Base-by-base conservation (phyloP, 1,140 invertebrate genomes). In the Diabrotica virgifera region DNA sequence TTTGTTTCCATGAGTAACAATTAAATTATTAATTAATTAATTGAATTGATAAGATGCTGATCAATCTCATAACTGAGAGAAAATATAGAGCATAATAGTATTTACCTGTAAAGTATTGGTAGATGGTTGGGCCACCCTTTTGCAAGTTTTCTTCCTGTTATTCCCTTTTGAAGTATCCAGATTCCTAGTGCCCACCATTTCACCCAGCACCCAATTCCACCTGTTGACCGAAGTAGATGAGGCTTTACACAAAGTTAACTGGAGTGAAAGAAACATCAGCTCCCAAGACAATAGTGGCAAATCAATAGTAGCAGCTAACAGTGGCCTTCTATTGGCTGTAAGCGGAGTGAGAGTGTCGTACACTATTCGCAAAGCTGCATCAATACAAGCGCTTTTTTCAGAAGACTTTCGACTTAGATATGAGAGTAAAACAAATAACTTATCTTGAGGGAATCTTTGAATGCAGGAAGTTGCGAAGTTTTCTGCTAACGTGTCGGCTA, bases 371-470 rank as follows among this genome's bases (percentile, higher is more conserved):
- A 89, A 80, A 62, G 87, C 85, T 2, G 86, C 82, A 72, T 89
- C 86, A 12, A 89, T 80, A 11, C 87, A 85, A 13, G 85, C 82
- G 10, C 84, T 86, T 62, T 86, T 84, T 68, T 86, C 85, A 36
- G 82, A 79, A 63, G 90, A 91, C 73, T 92, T 93, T 66, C 93
- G 89, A 36, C 91, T 90, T 80, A 96, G 85, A 78, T 93, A 94
- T 58, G 92, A 90, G 52, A 96, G 79, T 53, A 96, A 81, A 65
- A 95, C 89, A 74, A 97, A 93, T 38, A 95, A 89, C 73, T 93
- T 89, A 77, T 95, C 93, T 75, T 95, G 89, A 36, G 93, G 90
- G 74, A 93, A 92, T 52, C 91, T 88, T 57, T 87, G 84, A 13
- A 86, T 87, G 66, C 93, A 89, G 11, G 89, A 86, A 0, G 90